These are phyloP conservation scores for Rhipidura dahli DNA, from an alignment of 2,113 vertebrate species.

Conservation along the genomic window DNA sequence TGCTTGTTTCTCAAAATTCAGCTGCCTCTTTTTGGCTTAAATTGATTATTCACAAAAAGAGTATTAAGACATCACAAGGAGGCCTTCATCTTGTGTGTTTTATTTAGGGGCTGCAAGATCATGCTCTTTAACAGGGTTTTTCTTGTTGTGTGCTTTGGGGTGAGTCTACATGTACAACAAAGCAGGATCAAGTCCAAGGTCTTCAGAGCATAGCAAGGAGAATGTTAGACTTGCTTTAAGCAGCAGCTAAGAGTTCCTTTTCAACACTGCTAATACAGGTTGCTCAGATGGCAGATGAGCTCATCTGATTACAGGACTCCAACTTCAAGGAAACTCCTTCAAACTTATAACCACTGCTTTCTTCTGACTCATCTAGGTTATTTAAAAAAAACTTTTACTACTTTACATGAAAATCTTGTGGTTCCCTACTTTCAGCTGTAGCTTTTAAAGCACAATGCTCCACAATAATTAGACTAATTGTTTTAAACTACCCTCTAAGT, in stretches of 20 bases:
- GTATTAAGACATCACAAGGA: background rate
- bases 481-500: conserved; percentile 1
- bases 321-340: conserved; percentile 12
- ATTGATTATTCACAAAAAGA: background rate
- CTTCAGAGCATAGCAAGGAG: background rate
- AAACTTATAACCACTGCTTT: background rate
- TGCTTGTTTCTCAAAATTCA: background rate
- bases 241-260: background rate
- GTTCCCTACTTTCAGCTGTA: conserved; percentile 4
- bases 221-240: background rate
- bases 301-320: conserved; percentile 21
- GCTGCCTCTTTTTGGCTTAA: background rate
- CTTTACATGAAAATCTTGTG: background rate
- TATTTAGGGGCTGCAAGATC: background rate
- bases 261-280: background rate
- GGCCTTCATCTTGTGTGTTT: background rate
- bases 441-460: conserved; percentile 21
- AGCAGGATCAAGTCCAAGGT: background rate
- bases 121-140: background rate
- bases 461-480: conserved; percentile 24
- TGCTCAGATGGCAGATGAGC: background rate
- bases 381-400: background rate
- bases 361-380: background rate
- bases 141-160: background rate
- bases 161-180: background rate